Base-by-base conservation (phyloP, 1,140 invertebrate genomes). In the Platorchestia sp. region DNA sequence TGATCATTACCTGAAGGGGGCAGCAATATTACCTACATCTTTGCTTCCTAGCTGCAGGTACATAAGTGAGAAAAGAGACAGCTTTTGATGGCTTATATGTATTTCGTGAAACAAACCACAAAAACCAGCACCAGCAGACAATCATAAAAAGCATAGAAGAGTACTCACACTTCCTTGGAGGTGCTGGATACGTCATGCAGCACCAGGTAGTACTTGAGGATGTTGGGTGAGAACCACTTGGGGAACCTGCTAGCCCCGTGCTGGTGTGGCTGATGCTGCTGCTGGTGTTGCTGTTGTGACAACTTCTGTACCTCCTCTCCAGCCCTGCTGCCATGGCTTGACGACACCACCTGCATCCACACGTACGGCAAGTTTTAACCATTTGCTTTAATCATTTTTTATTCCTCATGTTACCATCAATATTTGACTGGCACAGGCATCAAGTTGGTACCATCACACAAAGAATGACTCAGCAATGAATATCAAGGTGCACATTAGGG, bases 161-260 rank as follows among this genome's bases (percentile, higher is more conserved):
- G 27, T 19, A 41, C 91, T 93, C 36, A 93, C 91, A 93, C n/a
- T 45, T 93, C 91, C 36, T 93, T 93, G 40, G 91, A n/a, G 3
- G 91, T 93, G 40, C 16, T 93, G 45, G 91, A 45, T n/a, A 98
- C 97, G 97, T 99, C 99, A 97, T 99, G 98, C 91, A 99, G 97
- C 86, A 99, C 97, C 95, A 99, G 98, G 97, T 99, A 99, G 97
- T 98, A 99, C 97, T 99, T 98, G 45, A 99, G 97, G 51, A 99
- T 98, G 96, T 98, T 98, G 95, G 98, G 98, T 96, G 98, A 98
- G 97, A 99, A 99, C 99, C 99, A 99, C 97, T 99, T 99, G 95
- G 98, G 98, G 97, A 98, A 97, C 97, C 98, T 98, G 96, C 98
- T 98, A 87, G 98, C 98, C 51, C 98, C 97, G 95, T 98, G 97